phyloP scores from a whole-genome alignment of 2,113 vertebrate genomes.

The Eira barbara region DNA sequence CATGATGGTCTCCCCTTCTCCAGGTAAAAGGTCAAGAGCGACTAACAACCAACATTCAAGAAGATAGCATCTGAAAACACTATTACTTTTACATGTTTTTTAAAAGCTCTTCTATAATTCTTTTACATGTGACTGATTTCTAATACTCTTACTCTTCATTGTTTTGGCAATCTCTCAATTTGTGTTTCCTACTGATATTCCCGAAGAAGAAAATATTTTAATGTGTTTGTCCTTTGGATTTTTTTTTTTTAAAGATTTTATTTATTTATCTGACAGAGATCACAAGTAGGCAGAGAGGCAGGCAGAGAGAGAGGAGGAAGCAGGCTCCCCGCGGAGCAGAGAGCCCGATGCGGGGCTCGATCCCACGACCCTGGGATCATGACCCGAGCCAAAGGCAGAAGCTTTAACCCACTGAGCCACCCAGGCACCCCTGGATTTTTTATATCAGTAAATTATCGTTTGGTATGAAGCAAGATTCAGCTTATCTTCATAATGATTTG shows the following conservation, averaged over 20 bases:
- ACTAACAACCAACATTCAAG: background rate
- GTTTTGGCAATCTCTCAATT: background rate
- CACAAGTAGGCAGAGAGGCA: no score
- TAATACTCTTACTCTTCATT: background rate
- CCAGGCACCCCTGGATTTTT: background rate
- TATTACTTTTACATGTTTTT: background rate
- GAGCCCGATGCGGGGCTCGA: no score
- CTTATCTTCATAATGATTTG: background rate
- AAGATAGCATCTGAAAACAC: background rate
- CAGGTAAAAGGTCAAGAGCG: slow-evolving; percentile 1
- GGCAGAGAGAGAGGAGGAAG: no score
- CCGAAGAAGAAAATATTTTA: background rate
- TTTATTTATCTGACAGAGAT: no score
- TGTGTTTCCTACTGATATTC: background rate
- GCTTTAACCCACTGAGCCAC: no score
- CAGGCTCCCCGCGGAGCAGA: no score
- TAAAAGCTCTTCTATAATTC: background rate
- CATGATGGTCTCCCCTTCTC: background rate
- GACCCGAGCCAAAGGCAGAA: no score
- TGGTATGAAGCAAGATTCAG: background rate
- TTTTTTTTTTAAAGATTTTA: background rate
- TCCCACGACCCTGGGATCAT: no score
- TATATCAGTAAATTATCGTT: background rate
- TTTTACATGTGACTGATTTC: background rate
- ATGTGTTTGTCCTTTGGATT: background rate